A percentile compares a stretch with the other conserved stretches of the same genome.
phyloP scores from a whole-genome alignment of 2,888 invertebrate species.

The Melipona bicolor region DNA sequence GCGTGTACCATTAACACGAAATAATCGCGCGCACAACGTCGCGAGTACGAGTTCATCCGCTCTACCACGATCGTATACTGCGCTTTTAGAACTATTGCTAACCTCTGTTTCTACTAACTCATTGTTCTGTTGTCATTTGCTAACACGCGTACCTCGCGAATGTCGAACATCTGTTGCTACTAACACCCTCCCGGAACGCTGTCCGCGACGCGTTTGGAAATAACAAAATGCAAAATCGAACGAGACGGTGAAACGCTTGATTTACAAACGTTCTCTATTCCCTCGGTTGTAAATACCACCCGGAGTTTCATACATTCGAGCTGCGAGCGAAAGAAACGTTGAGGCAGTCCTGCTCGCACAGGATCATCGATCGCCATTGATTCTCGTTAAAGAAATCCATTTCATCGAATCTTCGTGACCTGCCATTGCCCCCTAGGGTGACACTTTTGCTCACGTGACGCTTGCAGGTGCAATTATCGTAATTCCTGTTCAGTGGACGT shows the following conservation, averaged over 20 bases:
- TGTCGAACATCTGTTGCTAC: slow-evolving; percentile 34
- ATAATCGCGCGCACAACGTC: slow-evolving; percentile 18
- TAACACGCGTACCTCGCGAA: slow-evolving; percentile 49
- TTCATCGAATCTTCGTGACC: slow-evolving; percentile 47
- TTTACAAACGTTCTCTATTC: not conserved
- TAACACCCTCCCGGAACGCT: slow-evolving; percentile 32
- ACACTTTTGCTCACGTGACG: slow-evolving; percentile 76
- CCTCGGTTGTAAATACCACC: not conserved
- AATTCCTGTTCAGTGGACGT: slow-evolving; percentile 80
- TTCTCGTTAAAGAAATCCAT: slow-evolving; percentile 47
- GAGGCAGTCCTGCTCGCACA: not conserved
- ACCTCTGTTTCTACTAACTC: slow-evolving; percentile 69
- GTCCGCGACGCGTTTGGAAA: slow-evolving; percentile 21
- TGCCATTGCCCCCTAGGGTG: slow-evolving; percentile 57
- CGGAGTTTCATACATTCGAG: not conserved
- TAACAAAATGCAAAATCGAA: not conserved
- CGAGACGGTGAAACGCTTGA: not conserved
- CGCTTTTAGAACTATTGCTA: slow-evolving; percentile 72
- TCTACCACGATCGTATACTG: slow-evolving; percentile 65
- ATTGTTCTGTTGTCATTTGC: slow-evolving; percentile 65
- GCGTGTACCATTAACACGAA: slow-evolving; percentile 40
- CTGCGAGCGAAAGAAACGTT: not conserved
- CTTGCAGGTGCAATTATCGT: slow-evolving; percentile 81
- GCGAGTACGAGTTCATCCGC: slow-evolving; percentile 54
- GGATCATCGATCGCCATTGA: slow-evolving; percentile 38